phyloP scores from a whole-genome alignment of 2,888 invertebrate genomes.

The Agrochola circellaris region DNA sequence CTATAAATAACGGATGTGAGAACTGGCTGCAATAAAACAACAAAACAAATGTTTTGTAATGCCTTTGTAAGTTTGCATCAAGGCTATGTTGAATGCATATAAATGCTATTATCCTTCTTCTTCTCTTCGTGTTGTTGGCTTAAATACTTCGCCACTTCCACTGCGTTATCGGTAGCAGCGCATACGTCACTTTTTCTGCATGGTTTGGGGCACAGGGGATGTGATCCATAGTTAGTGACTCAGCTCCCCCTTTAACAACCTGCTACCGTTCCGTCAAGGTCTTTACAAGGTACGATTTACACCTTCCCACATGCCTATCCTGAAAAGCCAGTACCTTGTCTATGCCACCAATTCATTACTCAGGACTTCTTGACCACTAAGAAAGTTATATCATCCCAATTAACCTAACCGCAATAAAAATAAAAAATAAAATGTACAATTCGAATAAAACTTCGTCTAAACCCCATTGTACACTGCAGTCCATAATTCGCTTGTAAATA shows the following conservation, averaged over 20 bases:
- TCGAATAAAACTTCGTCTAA: conserved; percentile 40
- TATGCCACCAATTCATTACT: background rate
- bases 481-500: conserved; percentile 71
- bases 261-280: background rate
- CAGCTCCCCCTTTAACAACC: background rate
- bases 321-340: background rate
- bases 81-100: background rate
- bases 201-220: background rate
- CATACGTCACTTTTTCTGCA: background rate
- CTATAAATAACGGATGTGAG: conserved; percentile 46
- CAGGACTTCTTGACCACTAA: background rate
- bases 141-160: too few relatives aligned
- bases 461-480: conserved; percentile 57
- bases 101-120: too few relatives aligned
- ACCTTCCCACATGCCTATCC: background rate
- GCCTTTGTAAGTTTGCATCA: background rate
- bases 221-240: too few relatives aligned
- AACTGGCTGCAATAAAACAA: conserved; percentile 34
- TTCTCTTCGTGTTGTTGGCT: too few relatives aligned
- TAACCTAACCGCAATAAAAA: background rate
- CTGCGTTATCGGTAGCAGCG: background rate
- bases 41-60: conserved; percentile 26
- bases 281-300: too few relatives aligned
- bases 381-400: background rate
- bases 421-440: background rate